These are phyloP conservation scores for Drosophila rellima DNA, from an alignment of 2,888 invertebrate genomes.

Conservation along the genomic window DNA sequence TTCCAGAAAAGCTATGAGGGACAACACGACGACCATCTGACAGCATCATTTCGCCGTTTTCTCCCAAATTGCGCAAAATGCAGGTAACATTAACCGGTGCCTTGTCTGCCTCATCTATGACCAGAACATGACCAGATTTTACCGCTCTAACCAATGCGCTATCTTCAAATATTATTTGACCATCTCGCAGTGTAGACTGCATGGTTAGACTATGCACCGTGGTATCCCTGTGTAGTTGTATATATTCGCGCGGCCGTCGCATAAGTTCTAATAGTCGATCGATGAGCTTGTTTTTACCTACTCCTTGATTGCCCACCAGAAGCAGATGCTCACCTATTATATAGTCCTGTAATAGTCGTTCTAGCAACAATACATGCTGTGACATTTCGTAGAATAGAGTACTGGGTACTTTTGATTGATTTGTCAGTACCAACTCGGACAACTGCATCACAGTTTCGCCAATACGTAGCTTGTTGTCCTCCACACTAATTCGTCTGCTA, in stretches of 20 bases:
- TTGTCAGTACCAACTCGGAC: conserved; percentile 88
- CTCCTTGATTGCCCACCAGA: conserved; percentile 98
- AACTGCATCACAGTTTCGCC: conserved; percentile 90
- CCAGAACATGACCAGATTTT: conserved; percentile 94
- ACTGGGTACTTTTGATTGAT: conserved; percentile 96
- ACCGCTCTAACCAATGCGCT: conserved; percentile 97
- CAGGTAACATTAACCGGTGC: conserved; percentile 99
- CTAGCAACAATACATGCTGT: conserved; percentile 94
- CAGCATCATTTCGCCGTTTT: conserved; percentile 97
- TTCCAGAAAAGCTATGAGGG: conserved; percentile 84
- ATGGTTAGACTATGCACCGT: conserved; percentile 97
- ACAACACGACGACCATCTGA: conserved; percentile 97
- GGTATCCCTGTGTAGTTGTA: conserved; percentile 95
- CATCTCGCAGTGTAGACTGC: conserved; percentile 95
- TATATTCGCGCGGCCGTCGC: conserved; percentile 96
- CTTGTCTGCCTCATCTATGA: conserved; percentile 99
- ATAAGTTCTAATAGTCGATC: conserved; percentile 95
- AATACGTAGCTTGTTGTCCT: conserved; percentile 88
- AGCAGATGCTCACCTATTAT: conserved; percentile 95
- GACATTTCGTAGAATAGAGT: conserved; percentile 97
- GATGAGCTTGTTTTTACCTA: conserved; percentile 99
- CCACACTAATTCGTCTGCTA: conserved; percentile 83
- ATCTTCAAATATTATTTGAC: conserved; percentile 96
- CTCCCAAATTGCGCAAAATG: conserved; percentile 97
- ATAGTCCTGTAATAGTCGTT: conserved; percentile 94